Conservation (phyloP, 1,140 invertebrate species). For the Yoshiicerus persimilis region DNA sequence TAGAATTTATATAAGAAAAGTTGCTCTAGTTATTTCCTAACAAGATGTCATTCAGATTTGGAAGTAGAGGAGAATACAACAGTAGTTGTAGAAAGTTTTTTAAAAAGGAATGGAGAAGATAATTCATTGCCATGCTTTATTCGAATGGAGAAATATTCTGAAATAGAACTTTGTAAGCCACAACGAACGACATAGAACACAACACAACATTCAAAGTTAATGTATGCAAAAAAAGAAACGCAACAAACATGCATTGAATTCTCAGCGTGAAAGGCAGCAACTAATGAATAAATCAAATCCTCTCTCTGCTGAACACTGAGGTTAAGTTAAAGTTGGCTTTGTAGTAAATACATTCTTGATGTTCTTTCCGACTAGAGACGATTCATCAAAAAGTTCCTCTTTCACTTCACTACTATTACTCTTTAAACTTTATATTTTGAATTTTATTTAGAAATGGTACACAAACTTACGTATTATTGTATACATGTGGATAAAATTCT, state of each 20-base stretch:
- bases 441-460: not conserved
- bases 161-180: not conserved
- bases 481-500: not conserved
- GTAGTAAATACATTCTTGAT: not conserved
- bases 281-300: slow-evolving; percentile 11
- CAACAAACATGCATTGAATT: slow-evolving; percentile 22
- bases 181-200: not conserved
- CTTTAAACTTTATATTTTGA: not conserved
- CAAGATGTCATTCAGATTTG: not conserved
- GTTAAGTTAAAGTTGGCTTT: not conserved
- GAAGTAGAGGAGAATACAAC: not conserved
- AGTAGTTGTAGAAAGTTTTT: not conserved
- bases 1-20: not conserved
- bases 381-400: not conserved
- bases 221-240: not conserved
- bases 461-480: not conserved
- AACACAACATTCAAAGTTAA: not conserved
- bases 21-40: not conserved
- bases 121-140: not conserved
- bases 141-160: not conserved
- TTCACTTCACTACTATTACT: not conserved
- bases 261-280: slow-evolving; percentile 2
- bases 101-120: not conserved
- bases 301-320: not conserved
- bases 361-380: not conserved